Evolutionary conservation across 2,888 invertebrate species (phyloP).

Genomic region (Leuctra nigra): DNA sequence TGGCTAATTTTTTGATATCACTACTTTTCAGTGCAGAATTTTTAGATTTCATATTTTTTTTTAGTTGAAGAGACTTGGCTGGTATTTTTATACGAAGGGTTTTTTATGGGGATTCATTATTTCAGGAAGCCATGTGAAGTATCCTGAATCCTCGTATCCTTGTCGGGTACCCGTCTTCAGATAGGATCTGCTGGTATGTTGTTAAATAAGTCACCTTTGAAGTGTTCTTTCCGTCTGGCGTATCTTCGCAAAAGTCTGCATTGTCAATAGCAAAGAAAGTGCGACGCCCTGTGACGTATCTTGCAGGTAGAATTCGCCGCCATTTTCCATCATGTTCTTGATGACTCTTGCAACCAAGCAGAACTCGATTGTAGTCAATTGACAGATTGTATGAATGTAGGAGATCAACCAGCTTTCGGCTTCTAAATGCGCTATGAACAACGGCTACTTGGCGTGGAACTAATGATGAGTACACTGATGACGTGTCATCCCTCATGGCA

Average conservation of each 20-base stretch:
- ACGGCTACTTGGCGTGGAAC: constrained; percentile 17
- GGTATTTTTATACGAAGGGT: too few relatives aligned
- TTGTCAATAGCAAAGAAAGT: constrained; percentile 24
- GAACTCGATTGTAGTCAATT: constrained; percentile 14
- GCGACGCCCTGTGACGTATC: constrained; percentile 19
- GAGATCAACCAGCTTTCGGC: constrained; percentile 14
- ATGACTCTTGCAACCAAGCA: constrained; percentile 14
- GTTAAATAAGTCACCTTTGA: constrained; percentile 19
- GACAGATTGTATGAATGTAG: constrained; percentile 12
- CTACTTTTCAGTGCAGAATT: too few relatives aligned
- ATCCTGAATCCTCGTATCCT: too few relatives aligned
- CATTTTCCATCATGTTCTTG: constrained; percentile 13
- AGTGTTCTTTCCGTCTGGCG: constrained; percentile 21
- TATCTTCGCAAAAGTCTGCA: constrained; percentile 23
- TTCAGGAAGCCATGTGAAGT: too few relatives aligned
- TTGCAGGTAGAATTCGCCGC: constrained; percentile 16
- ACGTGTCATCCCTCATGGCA: not conserved
- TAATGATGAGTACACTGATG: too few relatives aligned
- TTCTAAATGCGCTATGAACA: constrained; percentile 16
- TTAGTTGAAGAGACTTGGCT: too few relatives aligned
- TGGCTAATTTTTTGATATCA: too few relatives aligned
- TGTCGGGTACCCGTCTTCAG: too few relatives aligned
- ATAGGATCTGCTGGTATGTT: constrained; percentile 18
- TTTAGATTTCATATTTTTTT: too few relatives aligned
- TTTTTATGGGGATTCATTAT: too few relatives aligned